Evolutionary conservation across 1,140 invertebrate species (phyloP).

Genomic region (Andricus grossulariae): DNA sequence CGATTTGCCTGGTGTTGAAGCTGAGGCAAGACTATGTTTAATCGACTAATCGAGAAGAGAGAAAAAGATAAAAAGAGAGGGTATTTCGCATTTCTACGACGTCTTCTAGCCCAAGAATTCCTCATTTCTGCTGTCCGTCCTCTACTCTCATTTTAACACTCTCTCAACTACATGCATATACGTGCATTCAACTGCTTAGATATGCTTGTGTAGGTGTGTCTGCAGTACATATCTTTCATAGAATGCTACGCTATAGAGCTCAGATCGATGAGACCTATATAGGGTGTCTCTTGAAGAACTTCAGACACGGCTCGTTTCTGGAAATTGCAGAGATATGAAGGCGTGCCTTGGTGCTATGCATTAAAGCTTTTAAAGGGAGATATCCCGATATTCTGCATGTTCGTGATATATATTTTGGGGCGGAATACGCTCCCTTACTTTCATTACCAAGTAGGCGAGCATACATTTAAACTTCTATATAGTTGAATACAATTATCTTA

Average conservation of each 20-base stretch:
- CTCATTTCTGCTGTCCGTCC: constrained; percentile 18
- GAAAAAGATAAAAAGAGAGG: neutral
- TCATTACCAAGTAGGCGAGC: too few species aligned
- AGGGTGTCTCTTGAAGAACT: constrained; percentile 16
- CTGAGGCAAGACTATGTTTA: neutral
- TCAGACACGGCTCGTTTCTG: constrained; percentile 3
- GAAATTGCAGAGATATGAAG: constrained; percentile 3
- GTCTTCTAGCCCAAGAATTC: constrained; percentile 13
- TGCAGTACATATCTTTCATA: constrained; percentile 27
- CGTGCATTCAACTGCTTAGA: constrained; percentile 5
- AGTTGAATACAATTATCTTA: too few species aligned
- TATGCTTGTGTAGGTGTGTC: constrained; percentile 16
- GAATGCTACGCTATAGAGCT: constrained; percentile 27
- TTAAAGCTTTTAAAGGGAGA: neutral
- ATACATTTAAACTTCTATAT: too few species aligned
- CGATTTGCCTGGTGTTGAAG: neutral
- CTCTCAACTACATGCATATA: neutral
- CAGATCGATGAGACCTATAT: constrained; percentile 30
- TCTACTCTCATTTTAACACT: constrained; percentile 22
- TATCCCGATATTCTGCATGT: neutral
- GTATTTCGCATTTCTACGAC: constrained; percentile 26
- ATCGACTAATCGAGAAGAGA: neutral
- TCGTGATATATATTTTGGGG: too few species aligned
- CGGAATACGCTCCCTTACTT: too few species aligned
- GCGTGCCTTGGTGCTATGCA: neutral